Base-by-base conservation (phyloP, 2,797 vertebrate species). In the Cyprinella venusta region DNA sequence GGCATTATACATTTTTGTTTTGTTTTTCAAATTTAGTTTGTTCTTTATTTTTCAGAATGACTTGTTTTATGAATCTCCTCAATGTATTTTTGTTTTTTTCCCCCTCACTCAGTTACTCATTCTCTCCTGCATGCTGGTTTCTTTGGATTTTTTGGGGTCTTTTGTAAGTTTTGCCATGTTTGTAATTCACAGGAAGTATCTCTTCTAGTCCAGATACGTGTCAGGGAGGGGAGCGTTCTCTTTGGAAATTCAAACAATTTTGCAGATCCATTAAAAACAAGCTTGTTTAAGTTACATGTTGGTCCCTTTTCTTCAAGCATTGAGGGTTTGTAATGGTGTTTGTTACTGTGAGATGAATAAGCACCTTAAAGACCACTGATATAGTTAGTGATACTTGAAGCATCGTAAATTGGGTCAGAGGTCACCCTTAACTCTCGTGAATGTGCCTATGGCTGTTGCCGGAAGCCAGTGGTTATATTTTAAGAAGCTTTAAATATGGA, bases 181-280 rank as follows among this genome's bases (percentile, higher is more conserved):
- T 92, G 90, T 92, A 80, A 80, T 68, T 67, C 33, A 76, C 63
- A 59, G 61, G 45, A 80, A 85, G 82, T 72, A 54, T 79, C 76
- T 84, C 77, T 92, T 91, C 91, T 92, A 91, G 86, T 91, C 91
- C 90, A 92, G 90, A 92, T 89, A 91, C 89, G 91, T 92, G 82
- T 74, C 65, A 52, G 85, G 91, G 91, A 92, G 85, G 90, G 92
- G 91, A 92, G 91, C 90, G 91, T 93, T 94, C 91, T 94, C 93
- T 94, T 94, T 95, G 93, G 93, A 95, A 94, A 94, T 94, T 95
- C 93, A 94, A 93, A 94, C 92, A 91, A 89, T 95, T 95, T 95
- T 94, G 93, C 94, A 95, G 92, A 95, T 94, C 93, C 94, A 95
- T 95, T 95, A 95, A 95, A 91, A 94, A 92, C 92, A 93, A 94